These are phyloP conservation scores for Cataglyphis cursor DNA, from an alignment of 2,888 invertebrate species.

Conservation along the genomic window DNA sequence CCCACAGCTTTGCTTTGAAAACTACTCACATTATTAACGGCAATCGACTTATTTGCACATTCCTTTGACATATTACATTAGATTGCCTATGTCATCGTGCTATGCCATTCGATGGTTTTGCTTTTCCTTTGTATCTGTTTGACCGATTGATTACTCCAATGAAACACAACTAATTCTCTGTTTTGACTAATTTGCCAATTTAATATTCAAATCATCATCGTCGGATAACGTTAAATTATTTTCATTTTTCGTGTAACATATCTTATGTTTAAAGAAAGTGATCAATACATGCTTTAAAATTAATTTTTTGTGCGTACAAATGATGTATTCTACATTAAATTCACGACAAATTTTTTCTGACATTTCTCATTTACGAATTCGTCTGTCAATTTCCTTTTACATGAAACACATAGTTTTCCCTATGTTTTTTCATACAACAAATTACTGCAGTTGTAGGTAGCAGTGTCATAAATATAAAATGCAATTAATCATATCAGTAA, in stretches of 20 bases:
- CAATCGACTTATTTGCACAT: slow-evolving; percentile 60
- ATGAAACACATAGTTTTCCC: slow-evolving; percentile 56
- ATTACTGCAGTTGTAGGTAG: slow-evolving; percentile 27
- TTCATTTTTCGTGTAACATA: background rate
- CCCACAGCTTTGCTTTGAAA: slow-evolving; percentile 82
- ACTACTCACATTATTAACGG: slow-evolving; percentile 81
- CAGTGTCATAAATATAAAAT: slow-evolving; percentile 16
- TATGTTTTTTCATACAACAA: slow-evolving; percentile 66
- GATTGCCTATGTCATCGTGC: slow-evolving; percentile 56
- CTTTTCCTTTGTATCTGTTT: slow-evolving; percentile 40
- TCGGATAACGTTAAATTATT: background rate
- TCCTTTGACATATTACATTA: slow-evolving; percentile 43
- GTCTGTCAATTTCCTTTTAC: slow-evolving; percentile 32
- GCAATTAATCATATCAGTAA: slow-evolving; percentile 16
- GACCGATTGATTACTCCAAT: slow-evolving; percentile 41
- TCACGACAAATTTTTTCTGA: slow-evolving; percentile 46
- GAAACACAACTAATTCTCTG: slow-evolving; percentile 16
- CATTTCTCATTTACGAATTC: slow-evolving; percentile 39
- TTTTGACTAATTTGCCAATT: slow-evolving; percentile 14
- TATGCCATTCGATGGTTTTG: slow-evolving; percentile 54
- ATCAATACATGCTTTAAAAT: background rate
- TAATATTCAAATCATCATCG: background rate
- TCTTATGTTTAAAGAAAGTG: background rate
- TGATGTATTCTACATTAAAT: background rate
- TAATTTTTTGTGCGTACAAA: background rate